These are phyloP conservation scores for Siniperca obscura DNA, from an alignment of 2,797 vertebrate species.

Conservation along the genomic window DNA sequence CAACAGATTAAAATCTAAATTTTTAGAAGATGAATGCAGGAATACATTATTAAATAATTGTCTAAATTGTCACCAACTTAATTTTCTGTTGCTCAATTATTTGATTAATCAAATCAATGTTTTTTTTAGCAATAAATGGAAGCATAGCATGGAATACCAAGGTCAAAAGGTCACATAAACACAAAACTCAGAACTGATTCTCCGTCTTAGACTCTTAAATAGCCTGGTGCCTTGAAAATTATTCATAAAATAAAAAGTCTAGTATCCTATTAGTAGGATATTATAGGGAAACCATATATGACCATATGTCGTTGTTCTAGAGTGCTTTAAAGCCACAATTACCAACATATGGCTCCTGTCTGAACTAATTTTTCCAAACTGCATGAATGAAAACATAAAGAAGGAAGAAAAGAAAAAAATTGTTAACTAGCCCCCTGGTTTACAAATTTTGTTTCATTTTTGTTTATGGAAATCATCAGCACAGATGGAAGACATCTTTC, in stretches of 20 bases:
- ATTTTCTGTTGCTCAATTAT: no score
- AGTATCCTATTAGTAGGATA: neutral
- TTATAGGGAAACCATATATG: neutral
- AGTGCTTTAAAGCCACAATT: neutral
- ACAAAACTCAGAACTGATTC: no score
- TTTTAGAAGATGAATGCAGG: no score
- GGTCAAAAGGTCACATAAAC: no score
- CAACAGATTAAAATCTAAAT: no score
- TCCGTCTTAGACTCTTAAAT: neutral
- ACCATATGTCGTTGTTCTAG: neutral
- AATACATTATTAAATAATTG: no score
- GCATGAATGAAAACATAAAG: neutral
- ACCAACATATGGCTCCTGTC: neutral
- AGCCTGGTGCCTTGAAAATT: no score
- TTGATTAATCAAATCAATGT: no score
- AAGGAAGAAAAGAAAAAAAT: no score
- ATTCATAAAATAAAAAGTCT: neutral
- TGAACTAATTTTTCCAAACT: neutral
- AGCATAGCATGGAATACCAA: no score
- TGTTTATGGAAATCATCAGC: conserved; percentile 17
- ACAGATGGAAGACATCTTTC: conserved; percentile 18
- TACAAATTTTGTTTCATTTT: conserved; percentile 4
- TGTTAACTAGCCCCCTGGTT: neutral
- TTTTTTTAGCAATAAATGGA: no score
- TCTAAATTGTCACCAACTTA: no score